A percentile compares a stretch with the other conserved stretches of the same genome.
phyloP scores from a whole-genome alignment of 2,797 vertebrate genomes.

The Pangasius mekongensis region DNA sequence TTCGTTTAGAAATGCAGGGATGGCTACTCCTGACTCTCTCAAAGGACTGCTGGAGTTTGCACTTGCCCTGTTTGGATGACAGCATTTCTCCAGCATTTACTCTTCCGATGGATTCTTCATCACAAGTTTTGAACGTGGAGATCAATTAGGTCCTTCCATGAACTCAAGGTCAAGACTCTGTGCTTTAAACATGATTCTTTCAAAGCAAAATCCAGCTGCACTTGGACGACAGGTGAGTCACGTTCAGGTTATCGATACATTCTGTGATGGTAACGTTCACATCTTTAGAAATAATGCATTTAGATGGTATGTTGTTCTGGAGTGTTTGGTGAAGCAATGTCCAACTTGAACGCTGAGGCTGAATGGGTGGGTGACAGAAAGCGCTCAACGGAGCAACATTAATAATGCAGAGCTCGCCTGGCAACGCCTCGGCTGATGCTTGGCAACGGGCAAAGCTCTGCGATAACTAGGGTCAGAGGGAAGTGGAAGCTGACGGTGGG shows the following conservation, averaged over 20 bases:
- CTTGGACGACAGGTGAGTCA: slow-evolving; percentile 74
- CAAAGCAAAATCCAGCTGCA: slow-evolving; percentile 47
- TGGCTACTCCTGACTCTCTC: slow-evolving; percentile 45
- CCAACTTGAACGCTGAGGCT: slow-evolving; percentile 27
- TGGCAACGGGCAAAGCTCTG: slow-evolving; percentile 70
- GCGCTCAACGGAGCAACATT: slow-evolving; percentile 64
- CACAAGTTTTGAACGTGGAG: slow-evolving; percentile 15
- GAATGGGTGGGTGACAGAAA: slow-evolving; percentile 34
- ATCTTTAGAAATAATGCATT: neutral
- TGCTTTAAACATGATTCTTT: slow-evolving; percentile 41
- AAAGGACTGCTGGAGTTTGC: slow-evolving; percentile 46
- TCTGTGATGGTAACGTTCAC: neutral
- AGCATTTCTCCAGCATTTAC: slow-evolving; percentile 37
- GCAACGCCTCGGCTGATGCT: slow-evolving; percentile 66
- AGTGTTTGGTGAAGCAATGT: slow-evolving; percentile 31
- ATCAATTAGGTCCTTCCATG: slow-evolving; percentile 31
- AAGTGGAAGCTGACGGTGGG: slow-evolving; percentile 43
- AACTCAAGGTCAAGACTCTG: slow-evolving; percentile 21
- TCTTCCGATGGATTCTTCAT: slow-evolving; percentile 42
- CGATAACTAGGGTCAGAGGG: slow-evolving; percentile 43
- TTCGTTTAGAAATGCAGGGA: slow-evolving; percentile 44
- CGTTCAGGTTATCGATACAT: slow-evolving; percentile 48
- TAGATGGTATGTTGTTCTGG: neutral
- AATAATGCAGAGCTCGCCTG: slow-evolving; percentile 79
- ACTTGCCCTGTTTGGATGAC: slow-evolving; percentile 35